These are phyloP conservation scores for Himalopsyche tibetana DNA, from an alignment of 2,888 invertebrate genomes.

Conservation along the genomic window DNA sequence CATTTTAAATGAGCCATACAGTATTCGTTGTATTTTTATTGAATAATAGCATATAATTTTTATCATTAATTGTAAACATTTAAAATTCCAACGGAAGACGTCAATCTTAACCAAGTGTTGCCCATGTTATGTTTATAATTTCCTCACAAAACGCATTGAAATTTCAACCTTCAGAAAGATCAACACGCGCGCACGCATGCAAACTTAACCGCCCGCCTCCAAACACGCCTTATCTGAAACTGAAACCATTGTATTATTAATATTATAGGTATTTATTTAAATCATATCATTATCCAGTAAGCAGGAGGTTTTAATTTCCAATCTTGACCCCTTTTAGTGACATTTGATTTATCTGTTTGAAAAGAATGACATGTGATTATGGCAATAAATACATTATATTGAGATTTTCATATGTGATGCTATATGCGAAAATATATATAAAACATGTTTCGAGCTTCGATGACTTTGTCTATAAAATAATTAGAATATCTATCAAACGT, in stretches of 20 bases:
- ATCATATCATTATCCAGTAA: not conserved
- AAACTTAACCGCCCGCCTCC: not conserved
- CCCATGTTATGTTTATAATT: slow-evolving; percentile 24
- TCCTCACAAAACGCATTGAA: not conserved
- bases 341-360: not conserved
- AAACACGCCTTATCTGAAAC: slow-evolving; percentile 7
- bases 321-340: not conserved
- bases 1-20: no score
- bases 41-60: no score
- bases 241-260: slow-evolving; percentile 1
- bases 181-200: not conserved
- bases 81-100: not conserved
- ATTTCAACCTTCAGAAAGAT: slow-evolving; percentile 9
- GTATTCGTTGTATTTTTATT: no score
- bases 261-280: not conserved
- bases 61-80: no score
- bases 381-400: no score
- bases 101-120: not conserved
- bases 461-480: no score
- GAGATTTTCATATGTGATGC: no score
- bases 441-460: no score
- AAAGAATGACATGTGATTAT: no score
- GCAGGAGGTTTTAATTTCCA: not conserved
- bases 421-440: no score
- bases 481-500: no score